Evolutionary conservation across 64 coral and sea anemone species (phyloP), one percentile per base, ranked within the genome.

Genomic region (Astreopora myriophthalma): DNA sequence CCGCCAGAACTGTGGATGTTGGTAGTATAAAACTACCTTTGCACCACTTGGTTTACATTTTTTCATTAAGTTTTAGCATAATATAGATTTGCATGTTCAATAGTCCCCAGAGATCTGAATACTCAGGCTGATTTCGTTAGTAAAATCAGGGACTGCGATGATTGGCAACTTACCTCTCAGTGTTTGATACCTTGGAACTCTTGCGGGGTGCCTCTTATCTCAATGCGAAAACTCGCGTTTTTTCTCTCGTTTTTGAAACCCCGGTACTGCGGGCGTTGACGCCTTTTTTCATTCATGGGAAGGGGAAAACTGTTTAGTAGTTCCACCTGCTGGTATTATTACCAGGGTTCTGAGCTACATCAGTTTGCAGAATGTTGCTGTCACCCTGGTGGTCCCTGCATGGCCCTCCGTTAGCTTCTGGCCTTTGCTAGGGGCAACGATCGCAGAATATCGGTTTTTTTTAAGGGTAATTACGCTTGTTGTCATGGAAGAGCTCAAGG

Each of bases 151-250:
- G 86, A 88, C 52, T 73, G 61, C 33, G 55, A 89, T 67, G 71
- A 89, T 78, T 77, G 73, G 74, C 88, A 90, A 67, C 48, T 80
- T 80, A 49, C 58, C n/a, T 6, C 40, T 44, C 40, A 44, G 40
- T 44, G 40, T 44, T 0, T 44, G 40, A 44, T 44, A 44, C 40
- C 40, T 44, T 2, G 40, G 40, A 44, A 6, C 40, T 44, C 40
- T 44, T 44, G 40, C 11, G 40, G 40, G 40, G 40, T 44, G n/a
- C n/a, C n/a, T n/a, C n/a, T n/a, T n/a, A n/a, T n/a, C n/a, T n/a
- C n/a, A n/a, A n/a, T n/a, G n/a, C n/a, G n/a, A n/a, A n/a, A n/a
- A n/a, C n/a, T n/a, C n/a, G n/a, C n/a, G n/a, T n/a, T n/a, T n/a
- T n/a, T n/a, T n/a, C n/a, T n/a, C n/a, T n/a, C n/a, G n/a, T n/a